Base-by-base conservation (phyloP, 2,797 vertebrate species). In the Tiaroga cobitis region DNA sequence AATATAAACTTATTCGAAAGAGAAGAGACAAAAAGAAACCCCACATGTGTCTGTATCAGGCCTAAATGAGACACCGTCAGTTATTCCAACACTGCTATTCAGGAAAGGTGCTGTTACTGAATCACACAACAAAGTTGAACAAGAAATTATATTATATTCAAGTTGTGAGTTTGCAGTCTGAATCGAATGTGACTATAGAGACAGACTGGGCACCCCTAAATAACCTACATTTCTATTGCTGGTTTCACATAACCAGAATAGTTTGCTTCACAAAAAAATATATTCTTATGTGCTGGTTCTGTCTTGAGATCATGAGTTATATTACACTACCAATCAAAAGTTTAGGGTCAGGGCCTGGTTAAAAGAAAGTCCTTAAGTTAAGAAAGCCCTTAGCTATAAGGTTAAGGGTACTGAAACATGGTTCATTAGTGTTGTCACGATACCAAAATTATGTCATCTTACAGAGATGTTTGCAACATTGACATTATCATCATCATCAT, bases 51-150 rank as follows among this genome's bases (percentile, higher is more conserved):
- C n/a, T 63, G 51, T 2, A 34, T 74, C 39, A 49, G 8, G 56
- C 3, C 39, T 43, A 34, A 54, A 39, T 56, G n/a, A 80, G 7
- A 59, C 4, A 5, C 16, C 4, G 73, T 72, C 26, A 39, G 49
- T 19, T n/a, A 59, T 41, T 29, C 37, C 34, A 21, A 10, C 15
- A 54, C 16, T 41, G 24, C 74, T 39, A 59, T 77, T 59, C 34
- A 77, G 21, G 29, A 75, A 75, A 75, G 73, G 10, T 54, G 46
- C 10, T 11, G 7, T 75, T 72, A 41, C 46, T 70, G 8, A 82
- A 72, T 82, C 6, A 24, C 43, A 43, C 21, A 73, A 37, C 10
- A n/a, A 5, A 19, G 29, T 2, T 7, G 7, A 34, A n/a, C 54
- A 77, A 21, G 0, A 77, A 41, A 37, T 9, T 2, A 39, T 16